phyloP scores from a whole-genome alignment of 2,113 vertebrate genomes.

The Halichoerus grypus region DNA sequence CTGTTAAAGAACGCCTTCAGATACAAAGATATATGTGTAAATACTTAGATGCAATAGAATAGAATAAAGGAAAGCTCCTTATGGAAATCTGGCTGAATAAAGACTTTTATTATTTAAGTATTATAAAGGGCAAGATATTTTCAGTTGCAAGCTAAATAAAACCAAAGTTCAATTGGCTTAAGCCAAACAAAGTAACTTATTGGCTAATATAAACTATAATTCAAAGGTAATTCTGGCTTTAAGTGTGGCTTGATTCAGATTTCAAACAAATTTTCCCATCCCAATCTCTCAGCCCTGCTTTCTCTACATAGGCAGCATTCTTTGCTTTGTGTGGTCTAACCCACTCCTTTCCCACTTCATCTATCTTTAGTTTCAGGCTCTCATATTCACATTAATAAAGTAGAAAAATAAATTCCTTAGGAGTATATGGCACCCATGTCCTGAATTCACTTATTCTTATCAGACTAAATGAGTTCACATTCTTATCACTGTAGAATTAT shows the following conservation, averaged over 20 bases:
- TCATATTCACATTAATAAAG: not conserved
- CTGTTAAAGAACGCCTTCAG: not conserved
- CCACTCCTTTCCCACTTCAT: not conserved
- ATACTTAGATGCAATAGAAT: not conserved
- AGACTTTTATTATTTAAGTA: not conserved
- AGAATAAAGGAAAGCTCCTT: not conserved
- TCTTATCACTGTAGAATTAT: not conserved
- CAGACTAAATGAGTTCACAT: not conserved
- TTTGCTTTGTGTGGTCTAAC: not conserved
- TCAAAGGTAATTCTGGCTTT: not conserved
- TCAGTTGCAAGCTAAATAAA: conserved; percentile 19
- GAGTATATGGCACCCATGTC: not conserved
- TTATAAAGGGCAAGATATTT: not conserved
- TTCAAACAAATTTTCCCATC: not conserved
- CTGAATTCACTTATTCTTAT: not conserved
- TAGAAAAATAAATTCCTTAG: not conserved
- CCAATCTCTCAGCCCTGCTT: not conserved
- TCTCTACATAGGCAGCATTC: not conserved
- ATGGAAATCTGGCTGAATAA: not conserved
- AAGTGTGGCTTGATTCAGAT: not conserved
- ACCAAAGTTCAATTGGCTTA: not conserved
- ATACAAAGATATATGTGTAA: not conserved
- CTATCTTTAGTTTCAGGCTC: not conserved
- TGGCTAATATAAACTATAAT: not conserved
- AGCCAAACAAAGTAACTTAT: not conserved